Evolutionary conservation across 2,888 invertebrate species (phyloP).

Genomic region (Nasonovia ribisnigri): DNA sequence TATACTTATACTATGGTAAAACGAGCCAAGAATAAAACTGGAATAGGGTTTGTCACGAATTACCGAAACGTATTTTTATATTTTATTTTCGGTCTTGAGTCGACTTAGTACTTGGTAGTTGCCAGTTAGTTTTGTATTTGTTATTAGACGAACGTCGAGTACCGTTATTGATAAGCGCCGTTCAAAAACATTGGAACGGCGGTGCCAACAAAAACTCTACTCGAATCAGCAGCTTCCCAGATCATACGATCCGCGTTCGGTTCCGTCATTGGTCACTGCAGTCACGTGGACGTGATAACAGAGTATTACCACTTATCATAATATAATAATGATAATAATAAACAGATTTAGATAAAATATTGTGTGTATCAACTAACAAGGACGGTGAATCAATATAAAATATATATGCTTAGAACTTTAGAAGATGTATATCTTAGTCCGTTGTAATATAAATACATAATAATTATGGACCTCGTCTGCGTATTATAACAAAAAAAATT

Average conservation of each 20-base stretch:
- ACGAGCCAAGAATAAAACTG: neutral
- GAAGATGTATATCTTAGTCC: no score
- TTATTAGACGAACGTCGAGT: neutral
- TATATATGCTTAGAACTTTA: no score
- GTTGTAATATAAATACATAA: no score
- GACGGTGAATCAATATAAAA: no score
- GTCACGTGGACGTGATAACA: constrained; percentile 6
- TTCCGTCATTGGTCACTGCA: neutral
- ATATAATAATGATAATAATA: no score
- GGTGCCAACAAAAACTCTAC: constrained; percentile 39
- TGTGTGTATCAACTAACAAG: no score
- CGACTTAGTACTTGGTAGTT: neutral
- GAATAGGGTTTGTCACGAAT: neutral
- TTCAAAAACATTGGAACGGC: constrained; percentile 46
- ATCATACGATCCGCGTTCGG: constrained; percentile 3
- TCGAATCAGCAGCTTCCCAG: neutral
- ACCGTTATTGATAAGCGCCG: constrained; percentile 54
- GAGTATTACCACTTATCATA: neutral
- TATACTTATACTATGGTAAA: neutral
- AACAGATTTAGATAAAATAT: no score
- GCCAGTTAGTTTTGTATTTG: neutral
- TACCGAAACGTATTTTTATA: neutral
- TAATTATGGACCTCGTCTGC: no score
- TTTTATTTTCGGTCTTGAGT: neutral
- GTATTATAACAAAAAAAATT: no score